Conservation (phyloP, 2,797 vertebrate genomes). For the Rhinoraja longicauda region DNA sequence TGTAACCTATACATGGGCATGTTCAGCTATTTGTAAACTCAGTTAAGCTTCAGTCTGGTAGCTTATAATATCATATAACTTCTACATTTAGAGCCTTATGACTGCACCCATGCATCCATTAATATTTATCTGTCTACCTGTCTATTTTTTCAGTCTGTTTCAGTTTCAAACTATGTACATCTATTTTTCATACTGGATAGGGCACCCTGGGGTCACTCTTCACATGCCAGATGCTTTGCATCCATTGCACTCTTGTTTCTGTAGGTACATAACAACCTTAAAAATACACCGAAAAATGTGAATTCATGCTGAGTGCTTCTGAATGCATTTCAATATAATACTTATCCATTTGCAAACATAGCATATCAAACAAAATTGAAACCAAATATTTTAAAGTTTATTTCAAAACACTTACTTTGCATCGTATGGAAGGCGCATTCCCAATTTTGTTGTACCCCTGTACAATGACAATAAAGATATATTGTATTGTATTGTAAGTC, state of each 20-base stretch:
- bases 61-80: not conserved
- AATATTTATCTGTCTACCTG: constrained; percentile 15
- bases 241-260: not conserved
- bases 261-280: not conserved
- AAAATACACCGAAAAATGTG: not conserved
- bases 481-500: too few species aligned
- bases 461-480: too few species aligned
- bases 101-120: not conserved
- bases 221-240: not conserved
- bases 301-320: not conserved
- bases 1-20: not conserved
- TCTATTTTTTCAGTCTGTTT: not conserved
- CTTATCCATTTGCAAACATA: not conserved
- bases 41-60: not conserved
- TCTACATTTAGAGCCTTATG: not conserved
- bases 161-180: not conserved
- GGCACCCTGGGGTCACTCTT: not conserved
- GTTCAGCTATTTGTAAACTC: not conserved
- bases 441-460: too few species aligned
- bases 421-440: too few species aligned
- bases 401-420: not conserved
- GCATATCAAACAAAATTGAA: not conserved
- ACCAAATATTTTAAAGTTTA: not conserved
- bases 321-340: not conserved
- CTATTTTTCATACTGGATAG: not conserved